Evolutionary conservation across 2,888 invertebrate species (phyloP), one percentile per base, ranked within the genome.

Genomic region (Drosophila trichaetosa): DNA sequence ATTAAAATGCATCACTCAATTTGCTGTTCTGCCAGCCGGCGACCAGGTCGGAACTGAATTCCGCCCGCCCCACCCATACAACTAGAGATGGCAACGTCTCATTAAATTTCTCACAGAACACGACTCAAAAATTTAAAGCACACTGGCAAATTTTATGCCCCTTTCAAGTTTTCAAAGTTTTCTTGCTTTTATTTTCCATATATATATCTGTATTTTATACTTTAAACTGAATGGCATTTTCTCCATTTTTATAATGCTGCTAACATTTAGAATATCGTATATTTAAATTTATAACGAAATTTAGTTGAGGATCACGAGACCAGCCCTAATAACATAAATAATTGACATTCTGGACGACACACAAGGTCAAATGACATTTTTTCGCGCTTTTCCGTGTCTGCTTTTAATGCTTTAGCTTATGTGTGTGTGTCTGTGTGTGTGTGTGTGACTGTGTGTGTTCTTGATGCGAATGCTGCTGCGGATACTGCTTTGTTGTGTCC

Each of bases 361-460:
- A 71, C 82, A 89, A 85, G 89, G 87, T 89, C 89, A 89, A 87
- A 80, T 57, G 56, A 46, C 74, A 81, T 68, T 56, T 53, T 58
- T 57, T 59, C 42, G 57, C 54, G 64, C 31, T 53, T 59, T 69
- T 62, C 34, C 34, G 52, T 48, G 67, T 72, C 75, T 88, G 89
- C 58, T 67, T 49, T 67, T 71, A 86, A 86, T 86, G 80, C 58
- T 18, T 38, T 4, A 24, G 29, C 11, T 6, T 6, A 3, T 16
- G 13, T 42, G 21, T 61, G 21, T 51, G 40, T 51, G 3, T 21
- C 10, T 29, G 60, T 18, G 33, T 24, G 40, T 51, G 60, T 51
- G 29, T 58, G 31, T 13, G 24, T 56, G 4, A 11, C 16, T 46
- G 49, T 38, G 31, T 13, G 33, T 60, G 40, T 58, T 49, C 63